Evolutionary conservation across 2,888 invertebrate species (phyloP).

Genomic region (Acanthosepion esculentum): DNA sequence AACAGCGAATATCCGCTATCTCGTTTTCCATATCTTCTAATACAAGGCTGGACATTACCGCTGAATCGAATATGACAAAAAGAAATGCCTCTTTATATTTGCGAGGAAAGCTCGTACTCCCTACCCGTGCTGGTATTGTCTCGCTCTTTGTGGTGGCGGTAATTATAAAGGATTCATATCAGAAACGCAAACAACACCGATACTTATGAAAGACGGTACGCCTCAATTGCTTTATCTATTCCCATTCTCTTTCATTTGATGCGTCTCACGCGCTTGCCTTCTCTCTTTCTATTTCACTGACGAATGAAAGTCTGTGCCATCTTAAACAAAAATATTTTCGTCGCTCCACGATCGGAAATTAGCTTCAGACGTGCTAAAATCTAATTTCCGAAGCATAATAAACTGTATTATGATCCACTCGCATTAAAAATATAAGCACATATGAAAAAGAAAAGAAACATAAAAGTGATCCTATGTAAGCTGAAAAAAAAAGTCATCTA

Average conservation of each 20-base stretch:
- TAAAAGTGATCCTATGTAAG: not conserved
- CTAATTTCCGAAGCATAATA: slow-evolving; percentile 21
- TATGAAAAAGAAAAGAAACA: accelerated
- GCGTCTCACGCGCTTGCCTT: not conserved
- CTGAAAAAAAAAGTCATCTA: not conserved
- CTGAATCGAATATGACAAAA: no score
- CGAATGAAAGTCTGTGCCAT: not conserved
- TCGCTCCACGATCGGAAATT: not conserved
- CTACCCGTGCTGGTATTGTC: no score
- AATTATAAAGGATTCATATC: no score
- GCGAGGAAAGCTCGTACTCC: no score
- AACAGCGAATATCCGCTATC: no score
- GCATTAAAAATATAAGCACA: no score
- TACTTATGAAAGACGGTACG: no score
- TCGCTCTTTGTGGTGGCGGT: no score
- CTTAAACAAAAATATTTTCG: not conserved
- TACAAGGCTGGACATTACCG: no score
- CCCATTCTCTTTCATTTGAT: not conserved
- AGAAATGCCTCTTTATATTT: no score
- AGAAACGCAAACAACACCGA: no score
- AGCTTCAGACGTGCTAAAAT: slow-evolving; percentile 6
- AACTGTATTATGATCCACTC: not conserved
- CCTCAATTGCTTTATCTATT: not conserved
- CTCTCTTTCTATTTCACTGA: not conserved
- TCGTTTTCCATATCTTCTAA: no score